These are phyloP conservation scores for Drosophila leonis DNA, from an alignment of 2,888 invertebrate genomes.

Conservation along the genomic window DNA sequence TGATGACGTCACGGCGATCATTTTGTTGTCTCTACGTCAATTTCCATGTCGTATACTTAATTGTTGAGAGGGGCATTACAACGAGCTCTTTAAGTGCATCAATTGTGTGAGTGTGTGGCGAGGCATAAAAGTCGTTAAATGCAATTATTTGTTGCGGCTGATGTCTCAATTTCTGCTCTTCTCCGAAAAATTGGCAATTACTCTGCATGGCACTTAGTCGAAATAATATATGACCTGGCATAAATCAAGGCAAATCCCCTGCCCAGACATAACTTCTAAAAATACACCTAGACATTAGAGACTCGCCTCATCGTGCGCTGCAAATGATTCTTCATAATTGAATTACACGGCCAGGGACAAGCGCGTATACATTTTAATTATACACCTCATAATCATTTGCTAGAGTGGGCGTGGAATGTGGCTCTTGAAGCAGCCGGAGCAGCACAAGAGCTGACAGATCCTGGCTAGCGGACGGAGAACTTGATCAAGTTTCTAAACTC, in stretches of 20 bases:
- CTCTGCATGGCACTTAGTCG: constrained; percentile 27
- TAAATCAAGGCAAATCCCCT: constrained; percentile 46
- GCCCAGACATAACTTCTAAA: constrained; percentile 45
- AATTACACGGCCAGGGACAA: constrained; percentile 75
- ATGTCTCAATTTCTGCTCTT: constrained; percentile 56
- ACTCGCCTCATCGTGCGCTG: constrained; percentile 54
- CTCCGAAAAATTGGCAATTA: constrained; percentile 52
- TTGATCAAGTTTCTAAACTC: constrained; percentile 72
- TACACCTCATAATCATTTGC: constrained; percentile 82
- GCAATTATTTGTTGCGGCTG: constrained; percentile 35
- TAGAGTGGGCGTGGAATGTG: constrained; percentile 47
- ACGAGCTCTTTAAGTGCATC: constrained; percentile 22
- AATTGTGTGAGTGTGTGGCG: constrained; percentile 19
- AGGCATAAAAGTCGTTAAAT: constrained; percentile 43
- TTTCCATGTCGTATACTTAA: constrained; percentile 59
- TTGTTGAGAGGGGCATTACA: constrained; percentile 23
- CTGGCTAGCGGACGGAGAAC: constrained; percentile 25
- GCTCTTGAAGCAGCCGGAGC: constrained; percentile 1
- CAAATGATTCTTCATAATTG: constrained; percentile 80
- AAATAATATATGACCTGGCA: constrained; percentile 37
- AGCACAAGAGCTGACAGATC: constrained; percentile 4
- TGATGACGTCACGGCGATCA: constrained; percentile 38
- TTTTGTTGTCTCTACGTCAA: constrained; percentile 41
- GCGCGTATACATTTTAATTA: constrained; percentile 81
- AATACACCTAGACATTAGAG: constrained; percentile 66